Evolutionary conservation across 2,797 vertebrate genomes (phyloP).

Genomic region (Pristis pectinata): DNA sequence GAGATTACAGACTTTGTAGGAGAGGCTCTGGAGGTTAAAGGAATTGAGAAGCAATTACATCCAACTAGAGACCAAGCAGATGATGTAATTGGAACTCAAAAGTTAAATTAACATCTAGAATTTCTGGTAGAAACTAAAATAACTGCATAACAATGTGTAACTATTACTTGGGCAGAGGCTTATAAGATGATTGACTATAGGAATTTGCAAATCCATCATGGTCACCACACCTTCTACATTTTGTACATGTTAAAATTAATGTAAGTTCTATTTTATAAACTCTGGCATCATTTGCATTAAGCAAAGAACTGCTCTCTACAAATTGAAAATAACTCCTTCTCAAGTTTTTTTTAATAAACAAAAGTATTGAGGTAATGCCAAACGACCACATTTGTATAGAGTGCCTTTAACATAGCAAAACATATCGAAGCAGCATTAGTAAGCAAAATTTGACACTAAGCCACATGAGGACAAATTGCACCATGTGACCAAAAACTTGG

Average conservation of each 20-base stretch:
- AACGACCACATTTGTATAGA: neutral
- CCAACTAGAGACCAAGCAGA: neutral
- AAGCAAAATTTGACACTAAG: neutral
- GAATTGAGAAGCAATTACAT: constrained; percentile 35
- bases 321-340: neutral
- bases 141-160: neutral
- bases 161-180: neutral
- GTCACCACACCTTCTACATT: neutral
- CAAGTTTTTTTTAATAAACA: neutral
- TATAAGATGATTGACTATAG: neutral
- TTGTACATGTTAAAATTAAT: neutral
- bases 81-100: constrained; percentile 22
- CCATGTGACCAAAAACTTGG: neutral
- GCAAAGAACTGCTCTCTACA: neutral
- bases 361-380: neutral
- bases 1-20: constrained; percentile 35
- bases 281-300: neutral
- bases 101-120: constrained; percentile 26
- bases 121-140: constrained; percentile 27
- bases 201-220: neutral
- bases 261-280: neutral
- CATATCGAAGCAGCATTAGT: neutral
- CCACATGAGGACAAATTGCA: neutral
- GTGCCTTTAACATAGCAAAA: neutral
- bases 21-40: constrained; percentile 22